A percentile compares a stretch with the other conserved stretches of the same genome.
Evolutionary conservation across 2,113 vertebrate species (phyloP).

Genomic region (Pluvianellus socialis): DNA sequence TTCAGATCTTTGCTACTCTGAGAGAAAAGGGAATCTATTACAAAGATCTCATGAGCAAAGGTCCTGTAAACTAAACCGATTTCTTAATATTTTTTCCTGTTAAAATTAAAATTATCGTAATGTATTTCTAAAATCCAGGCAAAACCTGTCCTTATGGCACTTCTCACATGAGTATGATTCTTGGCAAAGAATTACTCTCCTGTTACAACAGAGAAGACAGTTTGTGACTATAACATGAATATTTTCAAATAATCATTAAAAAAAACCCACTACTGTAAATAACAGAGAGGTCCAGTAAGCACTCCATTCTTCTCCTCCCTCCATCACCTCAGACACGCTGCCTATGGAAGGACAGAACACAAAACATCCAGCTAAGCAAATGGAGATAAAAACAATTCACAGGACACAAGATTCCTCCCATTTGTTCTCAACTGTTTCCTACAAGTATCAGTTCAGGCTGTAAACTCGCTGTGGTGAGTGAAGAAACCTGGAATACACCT

Average conservation of each 20-base stretch:
- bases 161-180: background rate
- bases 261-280: background rate
- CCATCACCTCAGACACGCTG: too few relatives aligned
- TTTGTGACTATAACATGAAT: background rate
- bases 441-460: background rate
- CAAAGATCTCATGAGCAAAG: background rate
- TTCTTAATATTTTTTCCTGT: background rate
- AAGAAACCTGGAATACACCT: background rate
- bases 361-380: background rate
- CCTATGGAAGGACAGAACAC: background rate
- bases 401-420: background rate
- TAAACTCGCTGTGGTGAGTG: background rate
- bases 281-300: background rate
- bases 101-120: background rate
- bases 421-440: background rate
- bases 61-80: background rate
- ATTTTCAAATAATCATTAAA: background rate
- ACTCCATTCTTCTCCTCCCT: background rate
- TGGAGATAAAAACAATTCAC: background rate
- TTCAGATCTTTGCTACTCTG: background rate
- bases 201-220: background rate
- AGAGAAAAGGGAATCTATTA: background rate
- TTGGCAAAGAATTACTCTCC: background rate
- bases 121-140: background rate
- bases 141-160: background rate